Percentiles rank a stretch among this genome's conserved stretches.
phyloP scores from a whole-genome alignment of 2,888 invertebrate genomes.

The Chymomyza procnemis region DNA sequence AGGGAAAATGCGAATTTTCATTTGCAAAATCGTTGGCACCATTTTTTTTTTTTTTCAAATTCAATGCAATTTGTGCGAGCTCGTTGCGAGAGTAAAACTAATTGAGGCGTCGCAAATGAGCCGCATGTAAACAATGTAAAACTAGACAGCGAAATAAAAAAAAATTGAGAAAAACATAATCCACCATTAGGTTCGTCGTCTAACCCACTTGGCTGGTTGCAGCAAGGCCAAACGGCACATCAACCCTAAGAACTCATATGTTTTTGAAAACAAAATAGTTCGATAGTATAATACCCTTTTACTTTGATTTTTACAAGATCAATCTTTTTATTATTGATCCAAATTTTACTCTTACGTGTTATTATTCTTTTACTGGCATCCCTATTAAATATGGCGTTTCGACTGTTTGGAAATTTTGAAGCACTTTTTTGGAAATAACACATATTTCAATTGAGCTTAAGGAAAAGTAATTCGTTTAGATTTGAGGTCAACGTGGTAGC shows the following conservation, averaged over 20 bases:
- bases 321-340: no score
- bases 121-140: constrained; percentile 53
- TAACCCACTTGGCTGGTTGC: background rate
- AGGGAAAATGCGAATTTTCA: constrained; percentile 16
- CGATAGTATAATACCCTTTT: no score
- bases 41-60: constrained; percentile 35
- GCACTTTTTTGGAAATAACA: no score
- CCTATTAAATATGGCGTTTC: no score
- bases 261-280: background rate
- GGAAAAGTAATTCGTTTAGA: no score
- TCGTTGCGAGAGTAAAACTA: constrained; percentile 60
- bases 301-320: no score
- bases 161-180: background rate
- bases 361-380: no score
- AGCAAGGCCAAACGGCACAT: background rate
- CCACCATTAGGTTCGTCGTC: background rate
- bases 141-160: background rate
- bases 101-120: constrained; percentile 61
- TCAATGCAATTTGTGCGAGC: constrained; percentile 37
- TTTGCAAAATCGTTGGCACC: constrained; percentile 38
- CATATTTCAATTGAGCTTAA: no score
- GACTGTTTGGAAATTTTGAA: no score
- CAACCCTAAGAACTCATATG: background rate
- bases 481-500: no score
- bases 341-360: no score